Conservation (phyloP, 2,113 vertebrate genomes). For the Malurus alboscapulatus region DNA sequence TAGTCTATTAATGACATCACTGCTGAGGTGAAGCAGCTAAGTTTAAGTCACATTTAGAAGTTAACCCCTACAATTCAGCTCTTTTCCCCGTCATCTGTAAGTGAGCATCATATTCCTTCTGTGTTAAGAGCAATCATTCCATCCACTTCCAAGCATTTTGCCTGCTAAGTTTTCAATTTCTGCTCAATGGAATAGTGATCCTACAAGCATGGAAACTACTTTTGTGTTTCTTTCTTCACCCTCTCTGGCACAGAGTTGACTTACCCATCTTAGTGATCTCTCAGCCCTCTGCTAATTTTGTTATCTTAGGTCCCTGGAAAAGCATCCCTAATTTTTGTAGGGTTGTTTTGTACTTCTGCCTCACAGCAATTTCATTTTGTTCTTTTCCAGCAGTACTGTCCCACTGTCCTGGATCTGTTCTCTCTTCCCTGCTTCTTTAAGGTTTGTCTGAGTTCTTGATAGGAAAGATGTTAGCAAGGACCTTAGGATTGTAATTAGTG, state of each 20-base stretch:
- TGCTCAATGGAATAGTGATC: not conserved
- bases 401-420: not conserved
- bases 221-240: not conserved
- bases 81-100: not conserved
- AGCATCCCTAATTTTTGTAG: not conserved
- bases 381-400: not conserved
- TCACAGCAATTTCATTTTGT: not conserved
- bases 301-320: not conserved
- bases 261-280: not conserved
- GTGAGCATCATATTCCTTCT: not conserved
- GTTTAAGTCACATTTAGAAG: not conserved
- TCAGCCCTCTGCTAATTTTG: not conserved
- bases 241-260: not conserved
- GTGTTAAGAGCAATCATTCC: not conserved
- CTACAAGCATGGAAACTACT: not conserved
- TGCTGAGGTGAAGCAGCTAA: constrained; percentile 10
- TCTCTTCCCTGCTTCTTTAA: not conserved
- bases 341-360: not conserved
- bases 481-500: not conserved
- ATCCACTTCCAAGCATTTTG: not conserved
- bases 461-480: not conserved
- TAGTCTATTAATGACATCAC: constrained; percentile 20
- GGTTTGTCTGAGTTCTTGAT: not conserved
- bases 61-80: not conserved
- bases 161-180: not conserved